phyloP scores from a whole-genome alignment of 1,140 invertebrate species.

The Drosophila tropicalis region DNA sequence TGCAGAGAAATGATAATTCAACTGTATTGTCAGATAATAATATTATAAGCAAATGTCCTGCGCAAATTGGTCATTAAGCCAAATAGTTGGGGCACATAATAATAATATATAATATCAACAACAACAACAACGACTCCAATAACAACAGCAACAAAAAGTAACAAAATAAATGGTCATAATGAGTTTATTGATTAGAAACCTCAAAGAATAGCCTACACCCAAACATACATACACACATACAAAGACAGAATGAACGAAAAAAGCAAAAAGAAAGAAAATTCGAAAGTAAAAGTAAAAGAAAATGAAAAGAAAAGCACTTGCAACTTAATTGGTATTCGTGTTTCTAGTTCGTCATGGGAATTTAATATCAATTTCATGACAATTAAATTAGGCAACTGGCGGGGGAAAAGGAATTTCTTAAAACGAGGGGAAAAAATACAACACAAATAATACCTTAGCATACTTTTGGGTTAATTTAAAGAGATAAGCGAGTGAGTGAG shows the following conservation, averaged over 20 bases:
- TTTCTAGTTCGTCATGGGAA: constrained; percentile 39
- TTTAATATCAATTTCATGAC: constrained; percentile 66
- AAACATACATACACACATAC: not conserved
- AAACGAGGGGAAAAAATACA: not conserved
- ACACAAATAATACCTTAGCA: not conserved
- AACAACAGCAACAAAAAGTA: constrained; percentile 27
- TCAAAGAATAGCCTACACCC: constrained; percentile 12
- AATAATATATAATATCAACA: constrained; percentile 39
- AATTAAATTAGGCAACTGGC: constrained; percentile 32
- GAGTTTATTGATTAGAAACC: constrained; percentile 59
- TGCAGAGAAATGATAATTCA: constrained; percentile 20
- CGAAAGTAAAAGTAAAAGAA: not conserved
- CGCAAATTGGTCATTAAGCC: constrained; percentile 53
- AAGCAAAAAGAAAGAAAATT: not conserved
- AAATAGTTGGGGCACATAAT: constrained; percentile 23
- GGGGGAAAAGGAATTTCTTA: constrained; percentile 14
- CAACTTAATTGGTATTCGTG: constrained; percentile 44
- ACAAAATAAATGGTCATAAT: constrained; percentile 38
- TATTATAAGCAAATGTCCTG: constrained; percentile 32
- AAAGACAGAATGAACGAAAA: not conserved
- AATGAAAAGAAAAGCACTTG: constrained; percentile 2
- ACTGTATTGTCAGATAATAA: constrained; percentile 32
- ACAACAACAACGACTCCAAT: constrained; percentile 25
- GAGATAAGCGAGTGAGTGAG: not conserved
- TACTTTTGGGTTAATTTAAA: constrained; percentile 11